Evolutionary conservation across 1,140 invertebrate genomes (phyloP).

Genomic region (Mercenaria mercenaria): DNA sequence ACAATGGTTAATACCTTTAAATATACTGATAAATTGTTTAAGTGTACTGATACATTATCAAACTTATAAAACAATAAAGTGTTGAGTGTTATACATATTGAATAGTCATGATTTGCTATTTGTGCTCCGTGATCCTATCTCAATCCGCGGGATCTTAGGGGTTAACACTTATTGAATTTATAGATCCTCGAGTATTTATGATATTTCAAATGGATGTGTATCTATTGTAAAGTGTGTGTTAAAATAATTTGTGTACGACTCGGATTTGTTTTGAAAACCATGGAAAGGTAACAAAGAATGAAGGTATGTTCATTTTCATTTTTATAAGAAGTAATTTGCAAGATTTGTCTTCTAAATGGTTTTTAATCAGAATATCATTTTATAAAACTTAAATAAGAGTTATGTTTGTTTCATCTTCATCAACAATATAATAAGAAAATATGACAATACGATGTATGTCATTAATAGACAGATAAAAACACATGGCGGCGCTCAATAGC

Average conservation of each 20-base stretch:
- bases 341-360: too few relatives aligned
- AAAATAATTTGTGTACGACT: neutral
- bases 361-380: too few relatives aligned
- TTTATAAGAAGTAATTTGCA: too few relatives aligned
- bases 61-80: slow-evolving; percentile 19
- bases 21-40: neutral
- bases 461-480: too few relatives aligned
- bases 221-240: neutral
- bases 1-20: neutral
- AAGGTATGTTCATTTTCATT: neutral
- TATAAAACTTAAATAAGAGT: too few relatives aligned
- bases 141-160: neutral
- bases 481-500: too few relatives aligned
- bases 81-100: slow-evolving; percentile 7
- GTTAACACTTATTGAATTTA: slow-evolving; percentile 32
- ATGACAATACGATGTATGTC: too few relatives aligned
- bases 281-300: neutral
- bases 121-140: neutral
- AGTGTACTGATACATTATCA: slow-evolving; percentile 31
- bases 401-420: too few relatives aligned
- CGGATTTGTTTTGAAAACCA: neutral
- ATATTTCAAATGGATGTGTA: neutral
- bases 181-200: neutral
- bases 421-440: too few relatives aligned
- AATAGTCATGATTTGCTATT: slow-evolving; percentile 12